These are phyloP conservation scores for Gonatopus flavifemur DNA, from an alignment of 1,140 invertebrate species.

Conservation along the genomic window DNA sequence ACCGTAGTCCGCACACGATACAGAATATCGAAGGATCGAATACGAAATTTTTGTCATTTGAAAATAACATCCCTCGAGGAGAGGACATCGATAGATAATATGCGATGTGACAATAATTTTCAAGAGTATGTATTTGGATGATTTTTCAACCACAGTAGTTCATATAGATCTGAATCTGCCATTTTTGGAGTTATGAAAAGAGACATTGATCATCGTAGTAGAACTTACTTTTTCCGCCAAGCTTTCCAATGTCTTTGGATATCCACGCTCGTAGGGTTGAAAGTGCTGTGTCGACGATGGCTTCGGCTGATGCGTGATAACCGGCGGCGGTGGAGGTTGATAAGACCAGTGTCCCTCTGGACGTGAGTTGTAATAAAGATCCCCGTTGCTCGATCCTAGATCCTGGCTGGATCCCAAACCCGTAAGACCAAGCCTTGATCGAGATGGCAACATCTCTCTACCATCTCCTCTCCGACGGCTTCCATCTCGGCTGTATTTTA, in stretches of 20 bases:
- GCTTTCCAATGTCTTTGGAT: slow-evolving; percentile 88
- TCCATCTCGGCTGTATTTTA: slow-evolving; percentile 52
- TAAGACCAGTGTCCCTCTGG: slow-evolving; percentile 60
- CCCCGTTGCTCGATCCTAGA: slow-evolving; percentile 65
- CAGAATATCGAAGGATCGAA: too few relatives aligned
- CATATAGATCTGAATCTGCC: slow-evolving; percentile 24
- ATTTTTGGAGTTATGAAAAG: slow-evolving; percentile 7
- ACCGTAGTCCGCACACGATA: too few relatives aligned
- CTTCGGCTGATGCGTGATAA: slow-evolving; percentile 88
- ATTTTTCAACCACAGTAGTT: too few relatives aligned
- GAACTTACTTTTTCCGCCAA: slow-evolving; percentile 77
- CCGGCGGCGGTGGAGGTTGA: slow-evolving; percentile 75
- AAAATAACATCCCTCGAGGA: too few relatives aligned
- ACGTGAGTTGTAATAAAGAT: slow-evolving; percentile 81
- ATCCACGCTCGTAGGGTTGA: slow-evolving; percentile 75
- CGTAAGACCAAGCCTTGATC: slow-evolving; percentile 70
- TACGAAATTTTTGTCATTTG: too few relatives aligned
- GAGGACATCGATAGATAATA: too few relatives aligned
- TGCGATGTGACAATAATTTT: too few relatives aligned
- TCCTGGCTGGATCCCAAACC: slow-evolving; percentile 61
- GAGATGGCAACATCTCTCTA: slow-evolving; percentile 72
- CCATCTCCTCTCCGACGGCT: slow-evolving; percentile 65
- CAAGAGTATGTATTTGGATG: too few relatives aligned
- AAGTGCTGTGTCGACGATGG: slow-evolving; percentile 74
- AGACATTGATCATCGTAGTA: background rate